A percentile compares a stretch with the other conserved stretches of the same genome.
phyloP scores from a whole-genome alignment of 2,113 vertebrate genomes.

The Micronycteris hirsuta region DNA sequence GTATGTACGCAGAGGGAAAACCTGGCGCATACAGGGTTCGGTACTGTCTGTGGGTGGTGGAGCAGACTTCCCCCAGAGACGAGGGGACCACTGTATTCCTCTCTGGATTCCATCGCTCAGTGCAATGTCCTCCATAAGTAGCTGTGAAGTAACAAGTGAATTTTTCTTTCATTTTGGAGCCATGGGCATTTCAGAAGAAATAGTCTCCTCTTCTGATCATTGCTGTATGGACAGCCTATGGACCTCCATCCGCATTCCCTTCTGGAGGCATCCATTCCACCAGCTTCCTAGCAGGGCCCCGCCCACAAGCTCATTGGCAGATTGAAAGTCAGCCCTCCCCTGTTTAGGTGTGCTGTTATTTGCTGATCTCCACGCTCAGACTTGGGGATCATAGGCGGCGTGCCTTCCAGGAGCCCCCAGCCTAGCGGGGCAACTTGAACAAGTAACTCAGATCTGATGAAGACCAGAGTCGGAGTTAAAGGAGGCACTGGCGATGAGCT shows the following conservation, averaged over 20 bases:
- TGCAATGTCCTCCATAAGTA: background rate
- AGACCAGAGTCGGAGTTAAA: conserved; percentile 27
- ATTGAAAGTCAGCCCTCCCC: background rate
- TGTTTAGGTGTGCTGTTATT: too few species aligned
- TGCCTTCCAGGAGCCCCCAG: background rate
- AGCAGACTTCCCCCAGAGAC: background rate
- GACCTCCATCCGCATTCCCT: background rate
- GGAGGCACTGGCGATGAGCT: background rate
- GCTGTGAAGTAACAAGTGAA: background rate
- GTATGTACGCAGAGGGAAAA: background rate
- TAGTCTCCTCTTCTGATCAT: background rate
- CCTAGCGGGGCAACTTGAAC: background rate
- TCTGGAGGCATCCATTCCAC: background rate
- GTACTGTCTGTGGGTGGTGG: background rate
- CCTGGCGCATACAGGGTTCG: background rate
- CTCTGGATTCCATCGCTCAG: background rate
- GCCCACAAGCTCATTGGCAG: background rate
- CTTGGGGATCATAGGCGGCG: background rate
- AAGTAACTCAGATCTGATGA: background rate
- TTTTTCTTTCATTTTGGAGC: background rate
- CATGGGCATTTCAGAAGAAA: background rate
- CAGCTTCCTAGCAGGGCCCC: background rate
- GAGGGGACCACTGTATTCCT: background rate
- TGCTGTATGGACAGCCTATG: background rate
- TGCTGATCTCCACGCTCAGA: background rate